Evolutionary conservation across 2,888 invertebrate species (phyloP), one percentile per base, ranked within the genome.

Genomic region (Sabellastarte sp.): DNA sequence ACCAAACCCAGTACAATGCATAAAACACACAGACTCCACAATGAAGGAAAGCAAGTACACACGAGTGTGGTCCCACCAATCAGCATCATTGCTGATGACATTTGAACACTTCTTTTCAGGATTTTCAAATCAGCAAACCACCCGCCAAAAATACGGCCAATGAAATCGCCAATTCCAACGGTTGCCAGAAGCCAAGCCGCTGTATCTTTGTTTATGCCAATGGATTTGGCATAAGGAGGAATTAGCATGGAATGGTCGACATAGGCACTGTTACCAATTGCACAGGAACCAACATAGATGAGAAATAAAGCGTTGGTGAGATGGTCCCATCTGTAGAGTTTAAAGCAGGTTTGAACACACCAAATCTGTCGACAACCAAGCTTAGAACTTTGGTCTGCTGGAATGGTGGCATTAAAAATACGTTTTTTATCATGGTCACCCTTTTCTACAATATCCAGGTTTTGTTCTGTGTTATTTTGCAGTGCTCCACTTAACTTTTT

Each of bases 61-160:
- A 53, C 26, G 4, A 53, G 4, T 5, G 53, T 24, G 10, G 53
- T 26, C 20, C 5, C 5, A 53, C 53, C 53, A 26, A 26, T 53
- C 10, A 10, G 5, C 24, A 53, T 5, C 5, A 53, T 15, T 5
- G 24, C 24, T 5, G 5, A 5, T 5, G 15, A 10, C 53, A 53
- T 53, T 5, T 20, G 24, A 10, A 20, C 4, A 53, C 53, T 26
- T 24, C 53, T 15, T 15, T 53, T 53, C 15, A 53, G 5, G 28
- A n/a, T 20, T 53, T 5, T 5, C 53, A 53, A 5, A 26, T 53
- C 53, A 5, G 53, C 53, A n/a, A 53, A 20, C 5, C 5, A n/a
- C 5, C 53, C 53, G 26, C 53, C 53, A 15, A 53, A 24, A 5
- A 53, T 26, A 24, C 53, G 53, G 5, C 53, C 53, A 53, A 53